phyloP scores from a whole-genome alignment of 2,888 invertebrate species.

The Stramonita haemastoma region DNA sequence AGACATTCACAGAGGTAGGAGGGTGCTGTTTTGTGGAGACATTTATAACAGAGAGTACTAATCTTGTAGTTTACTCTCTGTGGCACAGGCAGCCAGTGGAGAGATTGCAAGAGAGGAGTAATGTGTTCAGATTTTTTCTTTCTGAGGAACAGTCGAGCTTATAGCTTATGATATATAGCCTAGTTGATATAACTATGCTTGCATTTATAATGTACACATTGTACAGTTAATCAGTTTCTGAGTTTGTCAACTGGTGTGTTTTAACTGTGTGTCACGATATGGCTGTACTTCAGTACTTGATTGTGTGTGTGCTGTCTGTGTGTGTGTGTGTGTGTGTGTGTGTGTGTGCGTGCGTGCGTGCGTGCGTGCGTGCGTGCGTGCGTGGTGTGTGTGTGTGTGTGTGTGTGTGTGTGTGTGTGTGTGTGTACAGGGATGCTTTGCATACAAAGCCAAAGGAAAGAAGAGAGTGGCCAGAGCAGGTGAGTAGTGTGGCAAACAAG shows the following conservation, averaged over 20 bases:
- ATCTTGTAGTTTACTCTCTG: no score
- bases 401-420: conserved; percentile 33
- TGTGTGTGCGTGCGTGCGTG: not conserved
- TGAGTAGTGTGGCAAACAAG: conserved; percentile 38
- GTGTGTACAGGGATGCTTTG: conserved; percentile 68
- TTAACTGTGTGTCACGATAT: not conserved
- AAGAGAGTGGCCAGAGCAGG: conserved; percentile 65
- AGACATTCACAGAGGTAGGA: no score
- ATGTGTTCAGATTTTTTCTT: no score
- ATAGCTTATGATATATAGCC: no score
- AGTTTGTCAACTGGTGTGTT: not conserved
- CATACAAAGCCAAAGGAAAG: conserved; percentile 73
- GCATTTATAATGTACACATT: no score
- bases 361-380: not conserved
- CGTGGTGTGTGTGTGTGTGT: not conserved
- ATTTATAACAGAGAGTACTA: no score
- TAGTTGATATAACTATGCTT: no score
- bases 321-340: not conserved
- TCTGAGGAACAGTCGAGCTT: no score
- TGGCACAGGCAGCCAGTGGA: no score
- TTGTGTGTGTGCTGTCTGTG: not conserved
- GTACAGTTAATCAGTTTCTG: not conserved
- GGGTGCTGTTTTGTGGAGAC: no score
- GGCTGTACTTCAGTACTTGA: not conserved
- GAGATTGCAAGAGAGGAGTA: no score